phyloP scores from a whole-genome alignment of 2,113 vertebrate species.

The Alaudala cheleensis region DNA sequence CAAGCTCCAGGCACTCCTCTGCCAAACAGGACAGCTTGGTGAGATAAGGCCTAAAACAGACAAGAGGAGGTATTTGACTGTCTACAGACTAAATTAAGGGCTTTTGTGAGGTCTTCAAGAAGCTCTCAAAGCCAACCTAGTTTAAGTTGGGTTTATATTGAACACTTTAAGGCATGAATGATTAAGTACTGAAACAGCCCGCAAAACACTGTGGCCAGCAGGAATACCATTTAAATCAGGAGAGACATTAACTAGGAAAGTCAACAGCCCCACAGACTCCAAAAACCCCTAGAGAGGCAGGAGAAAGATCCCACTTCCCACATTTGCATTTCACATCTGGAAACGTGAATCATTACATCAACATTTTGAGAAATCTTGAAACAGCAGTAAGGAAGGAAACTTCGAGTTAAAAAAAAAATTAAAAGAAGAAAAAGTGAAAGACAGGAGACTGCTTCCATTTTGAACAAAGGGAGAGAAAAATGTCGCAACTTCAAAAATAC shows the following conservation, averaged over 20 bases:
- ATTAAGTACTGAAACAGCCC: background rate
- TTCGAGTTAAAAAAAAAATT: background rate
- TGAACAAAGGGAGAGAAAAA: background rate
- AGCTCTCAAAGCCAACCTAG: background rate
- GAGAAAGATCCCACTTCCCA: background rate
- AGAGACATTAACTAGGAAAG: background rate
- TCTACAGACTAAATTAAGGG: background rate
- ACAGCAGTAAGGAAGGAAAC: constrained; percentile 1
- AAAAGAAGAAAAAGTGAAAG: background rate
- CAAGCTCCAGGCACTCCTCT: background rate
- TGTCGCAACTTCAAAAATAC: background rate
- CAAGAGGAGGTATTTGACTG: background rate
- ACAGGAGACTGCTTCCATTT: background rate
- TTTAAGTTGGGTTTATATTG: background rate
- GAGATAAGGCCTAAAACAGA: background rate
- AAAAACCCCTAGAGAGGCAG: background rate
- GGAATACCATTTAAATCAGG: background rate
- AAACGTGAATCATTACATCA: background rate
- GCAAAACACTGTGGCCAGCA: background rate
- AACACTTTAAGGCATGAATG: background rate
- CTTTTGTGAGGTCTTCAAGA: background rate
- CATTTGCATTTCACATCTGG: constrained; percentile 35
- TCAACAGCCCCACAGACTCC: background rate
- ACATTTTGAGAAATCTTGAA: constrained; percentile 1
- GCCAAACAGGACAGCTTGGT: rapidly evolving